Conservation (phyloP, 2,113 vertebrate species). For the Mobula birostris region DNA sequence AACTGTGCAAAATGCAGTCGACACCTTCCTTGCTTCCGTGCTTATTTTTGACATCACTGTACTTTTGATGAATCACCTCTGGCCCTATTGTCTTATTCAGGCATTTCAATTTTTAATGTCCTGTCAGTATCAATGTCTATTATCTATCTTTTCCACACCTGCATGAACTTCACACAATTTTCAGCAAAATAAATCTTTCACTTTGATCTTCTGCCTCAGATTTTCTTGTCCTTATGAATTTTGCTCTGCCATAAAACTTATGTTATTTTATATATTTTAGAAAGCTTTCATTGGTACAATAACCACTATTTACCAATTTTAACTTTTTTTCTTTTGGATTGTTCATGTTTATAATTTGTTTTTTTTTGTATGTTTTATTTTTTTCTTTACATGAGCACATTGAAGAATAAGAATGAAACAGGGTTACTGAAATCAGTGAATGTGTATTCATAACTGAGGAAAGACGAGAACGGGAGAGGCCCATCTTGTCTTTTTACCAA, state of each 20-base stretch:
- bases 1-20: not conserved
- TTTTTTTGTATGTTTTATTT: not conserved
- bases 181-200: not conserved
- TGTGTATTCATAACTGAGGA: not conserved
- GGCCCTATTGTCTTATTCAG: not conserved
- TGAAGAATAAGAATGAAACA: not conserved
- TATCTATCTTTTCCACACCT: not conserved
- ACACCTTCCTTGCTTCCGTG: not conserved
- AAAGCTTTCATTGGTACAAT: not conserved
- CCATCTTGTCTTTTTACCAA: not conserved
- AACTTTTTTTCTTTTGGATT: not conserved
- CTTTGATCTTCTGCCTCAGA: not conserved
- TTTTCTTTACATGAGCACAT: not conserved
- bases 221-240: not conserved
- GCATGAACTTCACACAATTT: not conserved
- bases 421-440: not conserved
- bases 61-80: not conserved
- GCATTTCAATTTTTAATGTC: constrained; percentile 1
- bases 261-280: not conserved
- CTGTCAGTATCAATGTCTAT: not conserved
- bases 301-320: not conserved
- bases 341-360: not conserved
- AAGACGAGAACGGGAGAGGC: not conserved
- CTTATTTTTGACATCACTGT: not conserved
- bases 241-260: not conserved